phyloP scores from a whole-genome alignment of 2,888 invertebrate genomes.

The Prosapia bicincta region DNA sequence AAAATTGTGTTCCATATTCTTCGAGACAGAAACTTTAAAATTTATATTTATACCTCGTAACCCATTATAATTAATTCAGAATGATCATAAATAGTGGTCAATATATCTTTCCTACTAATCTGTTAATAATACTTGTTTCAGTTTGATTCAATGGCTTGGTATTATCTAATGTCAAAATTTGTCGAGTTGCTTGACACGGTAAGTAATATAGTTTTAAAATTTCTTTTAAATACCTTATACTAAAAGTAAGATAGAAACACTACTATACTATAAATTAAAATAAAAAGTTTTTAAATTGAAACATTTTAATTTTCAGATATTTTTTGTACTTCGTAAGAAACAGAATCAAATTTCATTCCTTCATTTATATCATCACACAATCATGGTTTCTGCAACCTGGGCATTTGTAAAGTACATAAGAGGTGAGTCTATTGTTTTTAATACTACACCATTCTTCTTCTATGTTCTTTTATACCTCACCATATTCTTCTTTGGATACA shows the following conservation, averaged over 20 bases:
- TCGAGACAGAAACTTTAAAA: too few relatives aligned
- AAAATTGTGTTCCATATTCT: too few relatives aligned
- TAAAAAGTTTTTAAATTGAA: not conserved
- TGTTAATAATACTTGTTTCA: not conserved
- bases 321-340: conserved; percentile 57
- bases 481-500: too few relatives aligned
- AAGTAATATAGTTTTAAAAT: conserved; percentile 39
- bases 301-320: conserved; percentile 44
- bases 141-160: conserved; percentile 45
- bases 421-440: too few relatives aligned
- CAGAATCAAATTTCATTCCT: conserved; percentile 55
- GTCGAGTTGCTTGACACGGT: conserved; percentile 59
- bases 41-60: too few relatives aligned
- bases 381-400: conserved; percentile 42
- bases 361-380: conserved; percentile 57
- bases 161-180: conserved; percentile 57
- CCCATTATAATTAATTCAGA: too few relatives aligned
- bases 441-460: too few relatives aligned
- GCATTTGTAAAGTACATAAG: conserved; percentile 56
- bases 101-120: too few relatives aligned
- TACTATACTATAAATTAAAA: too few relatives aligned
- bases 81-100: too few relatives aligned
- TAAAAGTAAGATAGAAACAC: too few relatives aligned
- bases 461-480: too few relatives aligned
- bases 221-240: not conserved